Base-by-base conservation (phyloP, 2,888 invertebrate genomes). In the Andrena flavipes region DNA sequence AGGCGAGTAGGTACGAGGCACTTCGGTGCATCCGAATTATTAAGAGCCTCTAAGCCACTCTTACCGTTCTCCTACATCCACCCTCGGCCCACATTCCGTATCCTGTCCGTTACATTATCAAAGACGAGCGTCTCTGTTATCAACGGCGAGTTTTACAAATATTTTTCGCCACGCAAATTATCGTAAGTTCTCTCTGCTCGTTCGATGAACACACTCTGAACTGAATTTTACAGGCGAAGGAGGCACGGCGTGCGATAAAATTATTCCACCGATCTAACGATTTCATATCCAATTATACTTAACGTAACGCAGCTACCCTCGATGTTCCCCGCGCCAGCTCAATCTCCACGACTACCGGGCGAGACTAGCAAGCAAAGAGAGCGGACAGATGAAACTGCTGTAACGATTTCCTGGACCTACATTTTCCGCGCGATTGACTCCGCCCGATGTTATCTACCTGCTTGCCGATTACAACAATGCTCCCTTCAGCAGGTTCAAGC, bases 31-130 rank as follows among this genome's bases (percentile, higher is more conserved):
- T 87, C 90, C 90, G 90, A 92, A 92, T 92, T 92, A 92, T 91
- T 92, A 91, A 92, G 90, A 91, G 89, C 87, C 85, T 87, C 88
- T 88, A 90, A 92, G 91, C 89, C 89, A 91, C 89, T 91, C 90
- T 90, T 87, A 84, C 86, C 79, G 72, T 70, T 63, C 84, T 76
- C 82, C 81, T 65, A 29, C 67, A 16, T 74, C 74, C 84, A 72
- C 75, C 86, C 88, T 49, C 75, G 64, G 81, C 26, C 69, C 72
- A 51, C 74, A 76, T 84, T 84, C 76, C 79, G 63, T 73, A 68
- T 72, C 79, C 82, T 84, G 88, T 83, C 84, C 85, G 88, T 88
- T 90, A 88, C 88, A 91, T 91, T 91, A 91, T 89, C 91, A 90
- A 91, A 88, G 87, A 84, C 79, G 81, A 80, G 80, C 63, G 72